Conservation (phyloP, 64 coral and sea anemone species). For the Pachyseris speciosa region DNA sequence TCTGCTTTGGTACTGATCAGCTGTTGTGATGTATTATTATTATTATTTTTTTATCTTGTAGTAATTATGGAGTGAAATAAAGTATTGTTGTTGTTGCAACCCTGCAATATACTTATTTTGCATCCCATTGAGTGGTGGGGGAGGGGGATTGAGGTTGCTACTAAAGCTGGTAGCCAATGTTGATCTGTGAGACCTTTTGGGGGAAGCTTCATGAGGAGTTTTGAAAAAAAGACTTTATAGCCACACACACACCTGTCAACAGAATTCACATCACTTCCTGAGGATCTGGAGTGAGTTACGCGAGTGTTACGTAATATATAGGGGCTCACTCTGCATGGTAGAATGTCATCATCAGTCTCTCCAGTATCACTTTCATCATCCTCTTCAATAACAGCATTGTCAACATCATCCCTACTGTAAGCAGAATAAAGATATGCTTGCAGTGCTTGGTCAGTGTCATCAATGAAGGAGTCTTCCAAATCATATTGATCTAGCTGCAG, state of each 20-base stretch:
- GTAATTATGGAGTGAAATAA: no score
- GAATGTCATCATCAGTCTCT: background rate
- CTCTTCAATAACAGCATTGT: background rate
- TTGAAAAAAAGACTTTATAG: background rate
- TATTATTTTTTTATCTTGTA: no score
- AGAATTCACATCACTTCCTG: background rate
- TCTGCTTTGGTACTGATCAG: no score
- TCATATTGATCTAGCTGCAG: constrained; percentile 65
- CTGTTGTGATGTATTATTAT: no score
- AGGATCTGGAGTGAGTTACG: background rate
- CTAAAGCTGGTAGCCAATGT: no score
- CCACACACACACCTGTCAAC: background rate
- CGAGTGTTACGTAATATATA: background rate
- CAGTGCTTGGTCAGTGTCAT: constrained; percentile 24
- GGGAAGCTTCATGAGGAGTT: no score
- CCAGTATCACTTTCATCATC: constrained; percentile 2
- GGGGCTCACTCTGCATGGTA: background rate
- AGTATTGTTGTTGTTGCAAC: no score
- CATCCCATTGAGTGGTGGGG: no score
- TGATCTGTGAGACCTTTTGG: no score
- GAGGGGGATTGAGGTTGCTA: no score
- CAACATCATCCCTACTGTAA: background rate
- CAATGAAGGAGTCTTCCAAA: constrained; percentile 68
- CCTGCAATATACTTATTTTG: no score
- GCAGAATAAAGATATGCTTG: background rate